phyloP scores from a whole-genome alignment of 2,888 invertebrate species.

The Melieria crassipennis region DNA sequence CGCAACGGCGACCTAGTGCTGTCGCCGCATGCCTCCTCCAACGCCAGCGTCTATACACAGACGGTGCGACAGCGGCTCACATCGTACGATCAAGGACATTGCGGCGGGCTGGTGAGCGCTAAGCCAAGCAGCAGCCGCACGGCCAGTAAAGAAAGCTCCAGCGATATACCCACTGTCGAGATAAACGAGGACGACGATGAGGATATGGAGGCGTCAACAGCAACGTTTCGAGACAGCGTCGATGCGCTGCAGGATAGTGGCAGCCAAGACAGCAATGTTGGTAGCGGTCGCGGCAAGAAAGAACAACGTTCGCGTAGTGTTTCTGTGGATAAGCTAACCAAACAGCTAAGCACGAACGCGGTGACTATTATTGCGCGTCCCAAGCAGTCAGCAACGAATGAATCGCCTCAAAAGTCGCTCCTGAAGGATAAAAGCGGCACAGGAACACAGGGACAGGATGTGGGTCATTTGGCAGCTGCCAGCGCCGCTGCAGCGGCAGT shows the following conservation, averaged over 20 bases:
- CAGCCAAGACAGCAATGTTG: conserved; percentile 3
- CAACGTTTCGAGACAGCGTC: neutral
- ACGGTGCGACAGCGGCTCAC: conserved; percentile 81
- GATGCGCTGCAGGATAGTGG: conserved; percentile 5
- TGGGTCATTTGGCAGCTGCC: conserved; percentile 25
- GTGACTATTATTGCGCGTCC: conserved; percentile 64
- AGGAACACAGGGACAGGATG: conserved; percentile 43
- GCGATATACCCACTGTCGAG: conserved; percentile 41
- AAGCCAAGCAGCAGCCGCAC: conserved; percentile 29
- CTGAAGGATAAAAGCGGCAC: conserved; percentile 48
- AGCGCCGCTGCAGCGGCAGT: conserved; percentile 37
- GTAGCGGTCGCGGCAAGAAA: conserved; percentile 20
- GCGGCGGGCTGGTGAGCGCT: conserved; percentile 51
- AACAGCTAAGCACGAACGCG: conserved; percentile 61
- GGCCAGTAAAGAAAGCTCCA: conserved; percentile 27
- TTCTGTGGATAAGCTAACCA: conserved; percentile 61
- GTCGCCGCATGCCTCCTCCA: conserved; percentile 77
- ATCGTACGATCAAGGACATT: conserved; percentile 75
- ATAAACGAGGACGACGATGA: conserved; percentile 54
- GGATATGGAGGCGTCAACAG: conserved; percentile 26
- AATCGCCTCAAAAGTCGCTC: conserved; percentile 42
- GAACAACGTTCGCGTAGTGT: conserved; percentile 46
- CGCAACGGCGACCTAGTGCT: conserved; percentile 81
- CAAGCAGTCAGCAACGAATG: conserved; percentile 43
- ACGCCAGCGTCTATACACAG: conserved; percentile 81